Base-by-base conservation (phyloP, 92 coral and sea anemone genomes). In the Anthopleura xanthogrammica region DNA sequence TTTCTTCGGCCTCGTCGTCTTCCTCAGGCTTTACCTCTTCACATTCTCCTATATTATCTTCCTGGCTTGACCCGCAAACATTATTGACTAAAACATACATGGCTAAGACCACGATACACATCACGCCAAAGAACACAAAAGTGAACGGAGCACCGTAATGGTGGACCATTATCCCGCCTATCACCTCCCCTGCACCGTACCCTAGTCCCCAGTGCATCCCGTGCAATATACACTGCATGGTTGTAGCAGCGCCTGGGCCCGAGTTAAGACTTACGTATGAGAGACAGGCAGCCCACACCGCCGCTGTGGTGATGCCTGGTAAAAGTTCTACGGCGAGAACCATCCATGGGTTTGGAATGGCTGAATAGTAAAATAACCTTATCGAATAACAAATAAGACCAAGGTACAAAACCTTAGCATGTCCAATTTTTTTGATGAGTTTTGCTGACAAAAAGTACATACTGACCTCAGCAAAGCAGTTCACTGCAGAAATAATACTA, bases 201-300 rank as follows among this genome's bases (percentile, higher is more conserved):
- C 99, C 99, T 57, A 96, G 95, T 58, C 99, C 99, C 99, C 99
- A 96, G 91, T 96, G 99, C 81, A 96, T 98, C 58, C 98, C 99
- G 82, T 96, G 99, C 82, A 96, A 87, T 75, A 96, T 96, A 72
- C 99, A 96, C 92, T 96, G 99, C 99, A 96, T 96, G 55, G 99
- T 96, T 14, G 99, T 96, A 83, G 97, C 95, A 65, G 99, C 99
- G 81, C 99, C 99, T 79, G 99, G 98, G 86, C 95, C 94, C 86
- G 99, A 96, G 88, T 96, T 96, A 20, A 91, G 86, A 77, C 99
- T 96, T 83, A 96, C 99, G 90, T 94, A 96, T 3, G 99, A 96
- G 7, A 96, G 90, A 86, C 99, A 96, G 42, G 99, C 99, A 22
- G 99, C 97, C 99, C 99, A 96, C 12, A 96, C 99, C 23, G 99